Evolutionary conservation across 2,113 vertebrate species (phyloP).

Genomic region (Chaetodon trifascialis): DNA sequence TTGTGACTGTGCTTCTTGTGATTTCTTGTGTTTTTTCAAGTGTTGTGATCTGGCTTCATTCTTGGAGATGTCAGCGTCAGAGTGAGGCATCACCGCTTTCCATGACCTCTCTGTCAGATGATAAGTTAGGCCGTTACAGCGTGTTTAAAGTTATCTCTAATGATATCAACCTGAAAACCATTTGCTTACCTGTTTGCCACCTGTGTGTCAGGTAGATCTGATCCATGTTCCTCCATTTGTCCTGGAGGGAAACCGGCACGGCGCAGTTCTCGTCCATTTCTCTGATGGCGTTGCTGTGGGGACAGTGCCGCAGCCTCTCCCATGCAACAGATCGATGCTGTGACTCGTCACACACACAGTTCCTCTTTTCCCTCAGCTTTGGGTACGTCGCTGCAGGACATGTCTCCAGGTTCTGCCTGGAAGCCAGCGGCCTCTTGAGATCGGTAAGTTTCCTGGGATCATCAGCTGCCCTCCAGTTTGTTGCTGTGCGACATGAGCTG

Average conservation of each 20-base stretch:
- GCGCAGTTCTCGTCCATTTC: conserved; percentile 68
- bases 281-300: conserved; percentile 49
- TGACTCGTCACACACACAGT: conserved; percentile 50
- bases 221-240: conserved; percentile 58
- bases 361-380: conserved; percentile 69
- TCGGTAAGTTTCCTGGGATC: background rate
- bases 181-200: conserved; percentile 68
- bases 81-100: conserved; percentile 37
- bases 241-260: background rate
- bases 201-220: conserved; percentile 40
- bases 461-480: conserved; percentile 27
- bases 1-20: conserved; percentile 69
- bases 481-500: background rate
- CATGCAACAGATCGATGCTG: conserved; percentile 11
- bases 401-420: conserved; percentile 61
- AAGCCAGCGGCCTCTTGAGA: conserved; percentile 40
- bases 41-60: conserved; percentile 64
- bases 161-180: background rate
- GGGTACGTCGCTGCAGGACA: conserved; percentile 29
- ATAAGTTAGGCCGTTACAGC: background rate
- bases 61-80: conserved; percentile 42
- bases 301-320: conserved; percentile 48
- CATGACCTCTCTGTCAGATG: conserved; percentile 64
- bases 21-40: conserved; percentile 70
- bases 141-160: background rate